phyloP scores from a whole-genome alignment of 2,797 vertebrate genomes.

The Ctenosaura bakeri region DNA sequence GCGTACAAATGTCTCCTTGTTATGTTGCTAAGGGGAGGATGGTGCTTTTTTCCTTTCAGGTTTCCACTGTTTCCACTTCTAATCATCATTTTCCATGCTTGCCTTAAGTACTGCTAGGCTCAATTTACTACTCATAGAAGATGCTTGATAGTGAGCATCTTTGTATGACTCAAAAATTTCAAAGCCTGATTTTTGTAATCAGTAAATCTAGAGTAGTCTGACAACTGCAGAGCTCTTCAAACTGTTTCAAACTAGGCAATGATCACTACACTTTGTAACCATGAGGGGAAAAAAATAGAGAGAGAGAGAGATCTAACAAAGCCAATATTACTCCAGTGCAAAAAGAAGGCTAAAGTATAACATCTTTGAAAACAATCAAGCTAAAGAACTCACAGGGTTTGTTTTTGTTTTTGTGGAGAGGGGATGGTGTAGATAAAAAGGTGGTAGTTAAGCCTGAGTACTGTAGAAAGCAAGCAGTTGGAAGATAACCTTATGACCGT shows the following conservation, averaged over 20 bases:
- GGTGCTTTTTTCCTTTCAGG: accelerated
- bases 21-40: background rate
- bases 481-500: too few relatives aligned
- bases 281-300: background rate
- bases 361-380: background rate
- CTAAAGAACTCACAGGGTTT: background rate
- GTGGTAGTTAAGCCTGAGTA: too few relatives aligned
- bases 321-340: background rate
- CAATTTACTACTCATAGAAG: conserved; percentile 56
- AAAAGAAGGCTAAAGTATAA: background rate
- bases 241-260: background rate
- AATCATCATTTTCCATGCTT: conserved; percentile 46
- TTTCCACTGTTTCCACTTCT: conserved; percentile 22
- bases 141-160: conserved; percentile 55
- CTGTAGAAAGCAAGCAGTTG: too few relatives aligned
- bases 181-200: conserved; percentile 50
- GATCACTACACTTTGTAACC: accelerated
- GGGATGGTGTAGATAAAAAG: too few relatives aligned
- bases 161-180: conserved; percentile 27
- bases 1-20: accelerated
- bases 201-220: background rate
- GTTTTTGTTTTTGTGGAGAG: background rate
- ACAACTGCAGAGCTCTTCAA: conserved; percentile 7
- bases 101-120: conserved; percentile 47
- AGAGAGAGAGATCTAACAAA: too few relatives aligned